Evolutionary conservation across 2,888 invertebrate species (phyloP).

Genomic region (Callyntrura guangdongensis): DNA sequence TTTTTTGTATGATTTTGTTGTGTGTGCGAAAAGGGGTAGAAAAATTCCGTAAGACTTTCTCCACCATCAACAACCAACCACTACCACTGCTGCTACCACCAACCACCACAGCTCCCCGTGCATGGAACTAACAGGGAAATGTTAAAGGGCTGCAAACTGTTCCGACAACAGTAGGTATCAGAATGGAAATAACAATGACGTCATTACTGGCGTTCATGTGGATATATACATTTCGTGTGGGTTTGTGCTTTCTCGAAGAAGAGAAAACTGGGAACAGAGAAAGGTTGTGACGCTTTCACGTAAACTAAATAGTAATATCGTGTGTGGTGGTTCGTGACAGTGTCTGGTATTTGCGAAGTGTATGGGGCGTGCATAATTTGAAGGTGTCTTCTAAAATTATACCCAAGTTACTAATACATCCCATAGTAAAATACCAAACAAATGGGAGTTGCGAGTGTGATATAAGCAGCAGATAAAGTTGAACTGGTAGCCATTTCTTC

Average conservation of each 20-base stretch:
- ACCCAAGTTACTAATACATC: no score
- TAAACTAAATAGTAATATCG: background rate
- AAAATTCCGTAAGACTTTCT: background rate
- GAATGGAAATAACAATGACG: conserved; percentile 76
- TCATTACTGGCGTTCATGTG: conserved; percentile 68
- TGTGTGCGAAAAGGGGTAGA: background rate
- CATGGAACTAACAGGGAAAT: conserved; percentile 24
- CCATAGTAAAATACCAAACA: no score
- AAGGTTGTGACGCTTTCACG: conserved; percentile 41
- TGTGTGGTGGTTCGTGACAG: background rate
- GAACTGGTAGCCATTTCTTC: no score
- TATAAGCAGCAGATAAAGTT: no score
- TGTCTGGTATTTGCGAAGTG: conserved; percentile 4
- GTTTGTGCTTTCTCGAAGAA: conserved; percentile 49
- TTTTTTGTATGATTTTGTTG: background rate
- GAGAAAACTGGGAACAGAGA: conserved; percentile 13
- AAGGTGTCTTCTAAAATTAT: background rate
- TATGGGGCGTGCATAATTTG: background rate
- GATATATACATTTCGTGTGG: conserved; percentile 39
- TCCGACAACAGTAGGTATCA: conserved; percentile 34
- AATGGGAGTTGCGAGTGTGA: no score
- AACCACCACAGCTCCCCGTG: conserved; percentile 23
- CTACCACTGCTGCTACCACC: conserved; percentile 27
- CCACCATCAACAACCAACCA: background rate
- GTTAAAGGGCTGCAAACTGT: conserved; percentile 35